Evolutionary conservation across 2,888 invertebrate genomes (phyloP).

Genomic region (Pediacus dermestoides): DNA sequence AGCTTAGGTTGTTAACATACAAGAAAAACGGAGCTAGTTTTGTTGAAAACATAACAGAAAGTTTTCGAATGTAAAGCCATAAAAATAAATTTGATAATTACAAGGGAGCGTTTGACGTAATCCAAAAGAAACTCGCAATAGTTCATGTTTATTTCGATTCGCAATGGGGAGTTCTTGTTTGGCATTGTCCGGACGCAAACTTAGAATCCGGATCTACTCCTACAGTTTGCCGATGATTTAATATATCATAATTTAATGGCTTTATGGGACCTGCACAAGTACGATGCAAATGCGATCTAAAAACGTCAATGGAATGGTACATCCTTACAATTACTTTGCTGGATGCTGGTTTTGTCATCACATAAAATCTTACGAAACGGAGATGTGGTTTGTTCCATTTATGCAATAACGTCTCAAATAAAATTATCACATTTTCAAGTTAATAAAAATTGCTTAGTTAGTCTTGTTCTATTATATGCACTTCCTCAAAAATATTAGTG

Average conservation of each 20-base stretch:
- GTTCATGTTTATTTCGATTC: background rate
- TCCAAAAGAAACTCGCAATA: background rate
- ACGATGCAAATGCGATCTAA: conserved; percentile 36
- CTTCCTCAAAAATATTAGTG: too few species aligned
- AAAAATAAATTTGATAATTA: conserved; percentile 43
- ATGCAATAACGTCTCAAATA: too few species aligned
- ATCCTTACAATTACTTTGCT: conserved; percentile 1
- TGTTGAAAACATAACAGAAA: too few species aligned
- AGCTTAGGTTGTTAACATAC: too few species aligned
- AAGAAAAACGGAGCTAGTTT: too few species aligned
- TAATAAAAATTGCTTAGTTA: too few species aligned
- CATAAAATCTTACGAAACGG: too few species aligned
- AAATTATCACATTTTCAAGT: too few species aligned
- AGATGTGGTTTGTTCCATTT: too few species aligned
- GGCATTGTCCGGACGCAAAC: conserved; percentile 17
- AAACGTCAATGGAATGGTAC: conserved; percentile 30
- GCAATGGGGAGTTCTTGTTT: conserved; percentile 14
- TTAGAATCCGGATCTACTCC: conserved; percentile 23
- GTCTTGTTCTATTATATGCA: too few species aligned
- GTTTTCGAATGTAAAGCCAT: too few species aligned
- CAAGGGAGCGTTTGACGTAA: conserved; percentile 24
- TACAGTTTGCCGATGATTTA: conserved; percentile 37
- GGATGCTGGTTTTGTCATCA: too few species aligned
- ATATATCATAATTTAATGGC: conserved; percentile 40
- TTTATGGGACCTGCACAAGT: conserved; percentile 36